phyloP scores from a whole-genome alignment of 2,888 invertebrate species.

The Alloscopus bannaensis region DNA sequence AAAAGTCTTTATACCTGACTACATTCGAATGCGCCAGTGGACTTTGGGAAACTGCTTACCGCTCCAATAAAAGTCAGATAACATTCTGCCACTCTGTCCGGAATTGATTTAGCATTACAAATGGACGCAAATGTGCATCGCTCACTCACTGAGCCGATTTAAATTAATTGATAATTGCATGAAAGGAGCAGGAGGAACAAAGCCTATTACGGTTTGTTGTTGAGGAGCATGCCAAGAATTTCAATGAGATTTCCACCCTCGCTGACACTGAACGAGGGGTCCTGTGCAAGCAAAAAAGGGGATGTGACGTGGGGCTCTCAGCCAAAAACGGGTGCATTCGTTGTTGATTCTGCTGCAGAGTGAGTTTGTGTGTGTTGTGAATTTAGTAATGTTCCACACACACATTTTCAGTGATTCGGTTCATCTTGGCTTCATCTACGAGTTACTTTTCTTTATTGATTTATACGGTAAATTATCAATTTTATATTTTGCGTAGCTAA shows the following conservation, averaged over 20 bases:
- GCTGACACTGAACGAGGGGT: no score
- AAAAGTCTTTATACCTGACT: no score
- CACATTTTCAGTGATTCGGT: no score
- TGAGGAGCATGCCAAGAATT: conserved; percentile 59
- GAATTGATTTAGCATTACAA: background rate
- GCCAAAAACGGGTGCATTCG: conserved; percentile 3
- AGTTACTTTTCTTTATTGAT: no score
- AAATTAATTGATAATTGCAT: conserved; percentile 64
- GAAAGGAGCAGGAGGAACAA: conserved; percentile 51
- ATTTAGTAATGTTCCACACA: no score
- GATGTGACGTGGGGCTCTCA: conserved; percentile 9
- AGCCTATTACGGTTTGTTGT: conserved; percentile 62
- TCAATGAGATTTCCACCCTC: conserved; percentile 50
- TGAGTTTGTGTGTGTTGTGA: no score
- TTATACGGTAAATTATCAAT: no score
- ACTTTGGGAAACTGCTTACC: no score
- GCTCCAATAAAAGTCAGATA: background rate
- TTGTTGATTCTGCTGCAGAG: background rate
- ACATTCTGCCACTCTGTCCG: background rate
- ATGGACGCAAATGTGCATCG: no score
- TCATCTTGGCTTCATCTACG: no score
- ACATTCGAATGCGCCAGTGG: no score
- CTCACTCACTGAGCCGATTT: conserved; percentile 54
- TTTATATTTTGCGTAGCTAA: no score
- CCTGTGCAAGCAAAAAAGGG: conserved; percentile 15